phyloP scores from a whole-genome alignment of 2,113 vertebrate genomes.

The Theristicus caerulescens region DNA sequence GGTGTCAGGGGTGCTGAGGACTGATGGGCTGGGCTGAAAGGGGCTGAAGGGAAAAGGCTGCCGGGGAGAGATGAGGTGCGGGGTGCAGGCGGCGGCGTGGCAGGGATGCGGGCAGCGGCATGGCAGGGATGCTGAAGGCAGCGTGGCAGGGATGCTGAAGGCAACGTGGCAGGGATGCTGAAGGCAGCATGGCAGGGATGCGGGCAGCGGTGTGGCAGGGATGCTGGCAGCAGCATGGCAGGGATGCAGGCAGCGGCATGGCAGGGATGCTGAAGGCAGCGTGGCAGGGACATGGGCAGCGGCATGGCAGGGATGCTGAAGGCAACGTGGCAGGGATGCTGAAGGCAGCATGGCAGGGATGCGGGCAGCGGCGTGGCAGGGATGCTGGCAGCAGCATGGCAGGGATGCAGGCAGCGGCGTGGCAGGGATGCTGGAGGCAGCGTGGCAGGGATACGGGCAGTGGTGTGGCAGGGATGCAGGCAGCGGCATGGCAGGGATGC shows the following conservation, averaged over 20 bases:
- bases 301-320: neutral
- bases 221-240: neutral
- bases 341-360: neutral
- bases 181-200: neutral
- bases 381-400: neutral
- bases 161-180: neutral
- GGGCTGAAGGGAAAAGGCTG: neutral
- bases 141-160: neutral
- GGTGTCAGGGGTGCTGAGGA: neutral
- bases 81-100: neutral
- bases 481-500: too few species aligned
- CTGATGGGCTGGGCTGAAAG: neutral
- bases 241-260: fast-evolving
- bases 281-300: neutral
- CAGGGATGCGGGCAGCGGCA: too few species aligned
- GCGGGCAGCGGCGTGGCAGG: too few species aligned
- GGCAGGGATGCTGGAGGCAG: neutral
- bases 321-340: neutral
- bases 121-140: neutral
- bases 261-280: neutral
- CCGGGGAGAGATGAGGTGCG: neutral
- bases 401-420: fast-evolving
- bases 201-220: fast-evolving
- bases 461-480: too few species aligned
- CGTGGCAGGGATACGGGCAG: neutral